Base-by-base conservation (phyloP, 1,140 invertebrate genomes). In the Diachasma alloeum region DNA sequence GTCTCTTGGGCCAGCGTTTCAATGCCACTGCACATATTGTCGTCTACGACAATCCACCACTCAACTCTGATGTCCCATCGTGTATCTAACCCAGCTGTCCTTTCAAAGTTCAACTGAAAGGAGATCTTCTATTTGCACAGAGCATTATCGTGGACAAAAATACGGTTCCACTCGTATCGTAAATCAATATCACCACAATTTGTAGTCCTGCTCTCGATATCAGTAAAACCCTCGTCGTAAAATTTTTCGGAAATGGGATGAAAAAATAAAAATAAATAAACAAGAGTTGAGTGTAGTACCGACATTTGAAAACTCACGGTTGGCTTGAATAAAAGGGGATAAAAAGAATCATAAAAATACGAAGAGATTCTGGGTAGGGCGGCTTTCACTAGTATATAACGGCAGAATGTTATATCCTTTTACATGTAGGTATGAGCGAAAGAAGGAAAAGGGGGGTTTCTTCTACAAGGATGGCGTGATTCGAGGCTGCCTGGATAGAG, bases 401-500 rank as follows among this genome's bases (percentile, higher is more conserved):
- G 22, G 37, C 72, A n/a, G 56, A 75, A 48, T 39, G 39, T 72
- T 72, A 72, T 72, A 72, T 72, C 69, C 44, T 26, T 42, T 19
- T 70, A 22, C 42, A 72, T 63, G 36, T 36, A 26, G 36, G 39
- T 39, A 37, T 53, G 22, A 63, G 13, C 10, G 11, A 44, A 44
- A 36, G n/a, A 37, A 63, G 44, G 56, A 59, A 46, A 72, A 53
- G 36, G 71, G 36, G 76, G 77, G 42, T 59, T 69, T 79, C 73
- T 42, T 77, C 48, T 76, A 75, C 67, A 53, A 72, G 73, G 56
- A 73, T 63, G 56, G 24, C 44, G 77, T 80, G 79, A 84, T 83
- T 84, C 81, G 75, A 80, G 82, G 79, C 72, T 69, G 59, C 5
- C 72, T 69, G 59, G 24, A 63, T 74, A 79, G 66, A 78, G 84